These are phyloP conservation scores for Cyprinodon variegatus DNA, from an alignment of 2,113 vertebrate species.

Conservation along the genomic window DNA sequence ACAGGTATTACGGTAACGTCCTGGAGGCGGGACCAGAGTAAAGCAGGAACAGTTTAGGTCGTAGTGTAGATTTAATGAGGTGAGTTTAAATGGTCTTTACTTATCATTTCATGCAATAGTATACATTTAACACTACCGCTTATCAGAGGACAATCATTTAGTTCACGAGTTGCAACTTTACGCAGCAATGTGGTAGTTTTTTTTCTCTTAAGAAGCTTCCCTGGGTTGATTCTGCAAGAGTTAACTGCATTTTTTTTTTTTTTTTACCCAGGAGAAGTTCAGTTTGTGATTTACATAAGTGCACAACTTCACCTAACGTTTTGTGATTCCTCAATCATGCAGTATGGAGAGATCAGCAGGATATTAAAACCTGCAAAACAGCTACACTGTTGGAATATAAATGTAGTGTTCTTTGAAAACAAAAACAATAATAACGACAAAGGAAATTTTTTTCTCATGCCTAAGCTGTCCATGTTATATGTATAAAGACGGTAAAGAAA, in stretches of 20 bases:
- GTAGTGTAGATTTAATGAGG: slow-evolving; percentile 45
- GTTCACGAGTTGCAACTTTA: neutral
- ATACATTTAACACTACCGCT: neutral
- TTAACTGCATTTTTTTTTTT: neutral
- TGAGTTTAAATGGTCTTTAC: slow-evolving; percentile 30
- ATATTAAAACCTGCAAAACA: neutral
- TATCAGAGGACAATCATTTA: neutral
- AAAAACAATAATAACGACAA: neutral
- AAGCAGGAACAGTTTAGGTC: neutral
- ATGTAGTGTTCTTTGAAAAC: neutral
- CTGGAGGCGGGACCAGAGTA: neutral
- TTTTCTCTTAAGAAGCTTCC: neutral
- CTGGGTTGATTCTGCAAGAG: too few species aligned
- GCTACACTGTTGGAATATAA: too few species aligned
- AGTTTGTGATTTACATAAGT: neutral
- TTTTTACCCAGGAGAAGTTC: neutral
- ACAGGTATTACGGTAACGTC: slow-evolving; percentile 1
- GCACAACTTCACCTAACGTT: neutral
- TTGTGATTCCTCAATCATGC: neutral
- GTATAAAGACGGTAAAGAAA: neutral
- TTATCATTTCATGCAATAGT: neutral
- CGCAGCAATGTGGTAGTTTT: neutral
- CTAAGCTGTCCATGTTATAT: neutral
- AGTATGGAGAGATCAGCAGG: neutral
- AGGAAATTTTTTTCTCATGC: neutral